phyloP scores from a whole-genome alignment of 2,888 invertebrate genomes.

The Cosmia pyralina region DNA sequence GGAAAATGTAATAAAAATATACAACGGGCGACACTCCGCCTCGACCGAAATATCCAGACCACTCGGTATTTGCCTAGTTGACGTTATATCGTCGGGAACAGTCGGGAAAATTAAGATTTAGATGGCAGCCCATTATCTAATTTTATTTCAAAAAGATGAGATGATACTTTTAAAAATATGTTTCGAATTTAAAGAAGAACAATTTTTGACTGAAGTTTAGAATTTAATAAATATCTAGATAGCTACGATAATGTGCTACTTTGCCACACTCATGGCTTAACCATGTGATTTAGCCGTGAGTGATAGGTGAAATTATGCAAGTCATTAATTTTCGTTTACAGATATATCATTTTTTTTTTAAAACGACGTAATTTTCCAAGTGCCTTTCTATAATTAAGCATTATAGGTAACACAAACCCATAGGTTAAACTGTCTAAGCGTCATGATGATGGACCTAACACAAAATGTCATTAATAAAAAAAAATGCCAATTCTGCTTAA shows the following conservation, averaged over 20 bases:
- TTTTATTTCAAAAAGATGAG: conserved; percentile 70
- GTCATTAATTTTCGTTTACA: background rate
- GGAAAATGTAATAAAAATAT: conserved; percentile 78
- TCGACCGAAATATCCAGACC: conserved; percentile 83
- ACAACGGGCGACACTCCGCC: conserved; percentile 77
- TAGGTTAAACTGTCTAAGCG: background rate
- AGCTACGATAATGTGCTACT: background rate
- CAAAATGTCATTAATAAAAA: conserved; percentile 66
- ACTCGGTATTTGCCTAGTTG: conserved; percentile 69
- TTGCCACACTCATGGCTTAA: conserved; percentile 1
- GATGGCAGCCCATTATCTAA: conserved; percentile 67
- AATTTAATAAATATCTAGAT: background rate
- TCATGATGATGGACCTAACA: conserved; percentile 10
- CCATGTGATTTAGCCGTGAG: background rate
- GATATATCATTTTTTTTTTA: no score
- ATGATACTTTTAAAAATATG: background rate
- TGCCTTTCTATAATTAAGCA: background rate
- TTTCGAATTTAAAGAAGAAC: conserved; percentile 12
- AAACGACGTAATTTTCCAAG: background rate
- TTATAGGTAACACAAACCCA: background rate
- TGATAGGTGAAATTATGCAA: background rate
- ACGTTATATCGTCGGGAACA: conserved; percentile 66
- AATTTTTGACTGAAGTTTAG: background rate
- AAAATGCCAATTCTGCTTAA: conserved; percentile 81
- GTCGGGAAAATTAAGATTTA: conserved; percentile 75